Conservation (phyloP, 2,113 vertebrate genomes). For the Peromyscus polionotus region DNA sequence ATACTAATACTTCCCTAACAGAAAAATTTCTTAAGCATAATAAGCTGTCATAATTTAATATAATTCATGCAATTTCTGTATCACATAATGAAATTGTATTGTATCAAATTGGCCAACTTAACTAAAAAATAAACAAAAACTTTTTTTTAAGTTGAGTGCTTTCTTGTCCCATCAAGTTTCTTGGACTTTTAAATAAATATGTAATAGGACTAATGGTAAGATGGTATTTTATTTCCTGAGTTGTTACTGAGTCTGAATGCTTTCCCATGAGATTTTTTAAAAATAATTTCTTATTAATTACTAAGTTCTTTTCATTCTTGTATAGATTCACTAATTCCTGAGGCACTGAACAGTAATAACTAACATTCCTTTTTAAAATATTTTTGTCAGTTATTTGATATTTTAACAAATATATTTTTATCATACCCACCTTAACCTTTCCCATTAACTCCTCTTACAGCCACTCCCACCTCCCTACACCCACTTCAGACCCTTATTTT, state of each 20-base stretch:
- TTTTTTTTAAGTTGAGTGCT: not conserved
- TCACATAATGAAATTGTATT: constrained; percentile 11
- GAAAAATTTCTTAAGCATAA: constrained; percentile 7
- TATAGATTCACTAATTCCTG: not conserved
- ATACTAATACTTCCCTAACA: constrained; percentile 12
- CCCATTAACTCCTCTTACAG: not conserved
- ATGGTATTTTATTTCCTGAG: not conserved
- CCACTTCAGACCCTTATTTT: not conserved
- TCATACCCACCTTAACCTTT: not conserved
- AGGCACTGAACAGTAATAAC: not conserved
- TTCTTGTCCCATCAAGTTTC: constrained; percentile 10
- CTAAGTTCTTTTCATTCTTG: not conserved
- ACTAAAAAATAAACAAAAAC: constrained; percentile 26
- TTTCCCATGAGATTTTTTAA: not conserved
- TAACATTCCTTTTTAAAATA: not conserved
- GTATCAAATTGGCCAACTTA: not conserved
- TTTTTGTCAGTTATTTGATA: not conserved
- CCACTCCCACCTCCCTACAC: not conserved
- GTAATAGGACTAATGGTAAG: constrained; percentile 14
- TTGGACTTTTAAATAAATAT: constrained; percentile 68
- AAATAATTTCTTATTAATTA: constrained; percentile 3
- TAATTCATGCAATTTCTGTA: not conserved
- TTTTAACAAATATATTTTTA: not conserved
- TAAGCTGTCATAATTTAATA: constrained; percentile 1
- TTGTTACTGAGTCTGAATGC: not conserved